Base-by-base conservation (phyloP, 2,797 vertebrate genomes). In the Echeneis naucrates region DNA sequence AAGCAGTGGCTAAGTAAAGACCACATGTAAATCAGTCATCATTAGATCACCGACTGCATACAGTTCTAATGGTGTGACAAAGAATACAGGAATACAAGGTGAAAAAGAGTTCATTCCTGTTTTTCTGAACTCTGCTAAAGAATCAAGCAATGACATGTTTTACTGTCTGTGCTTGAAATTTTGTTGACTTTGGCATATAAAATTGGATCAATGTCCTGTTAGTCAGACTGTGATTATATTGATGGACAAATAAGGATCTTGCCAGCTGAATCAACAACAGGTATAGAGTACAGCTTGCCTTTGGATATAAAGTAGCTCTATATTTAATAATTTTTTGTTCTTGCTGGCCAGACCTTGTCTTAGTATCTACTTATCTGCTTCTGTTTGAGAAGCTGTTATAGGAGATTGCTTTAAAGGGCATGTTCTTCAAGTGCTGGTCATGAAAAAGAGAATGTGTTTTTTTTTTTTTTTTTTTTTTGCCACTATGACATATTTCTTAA, bases 71-170 rank as follows among this genome's bases (percentile, higher is more conserved):
- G 9, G 14, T 32, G n/a, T 38, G 16, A 11, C 30, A 11, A 62
- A 26, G 45, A 66, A 4, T 52, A 40, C 11, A 16, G 32, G 47
- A 48, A 40, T 60, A 59, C n/a, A 32, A 14, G 38, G 14, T n/a
- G 8, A 24, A 21, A 5, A 26, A 26, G 13, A 16, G 52, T 60
- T 57, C 21, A 21, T 38, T 33, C 38, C 16, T 5, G 26, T 62
- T 54, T 59, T 47, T 42, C 60, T 47, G 33, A 68, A 19, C 30
- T 1, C 58, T 47, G 40, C 47, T 12, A 23, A 45, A 45, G 47
- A 23, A 8, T 73, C 42, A 62, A 72, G 45, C 26, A n/a, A 73
- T 30, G 52, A 40, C 32, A 50, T 45, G 56, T 42, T 24, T 63
- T 56, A 27, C 62, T 74, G 53, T 50, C 52, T 62, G 19, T 16